Conservation (phyloP, 2,113 vertebrate species). For the Desmodus rotundus region DNA sequence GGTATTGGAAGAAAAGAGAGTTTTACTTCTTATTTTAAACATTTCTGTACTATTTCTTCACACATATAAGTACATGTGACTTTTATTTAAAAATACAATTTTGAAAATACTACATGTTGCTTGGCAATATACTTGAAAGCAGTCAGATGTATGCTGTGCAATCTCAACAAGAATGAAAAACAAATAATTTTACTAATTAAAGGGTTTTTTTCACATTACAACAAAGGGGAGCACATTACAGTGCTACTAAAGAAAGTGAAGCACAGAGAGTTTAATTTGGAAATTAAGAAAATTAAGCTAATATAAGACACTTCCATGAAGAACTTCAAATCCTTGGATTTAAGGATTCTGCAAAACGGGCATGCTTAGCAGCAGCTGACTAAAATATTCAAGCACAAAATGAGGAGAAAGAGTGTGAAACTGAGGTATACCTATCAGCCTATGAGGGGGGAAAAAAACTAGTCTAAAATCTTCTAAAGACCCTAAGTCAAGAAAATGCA, state of each 20-base stretch:
- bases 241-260: not conserved
- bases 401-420: not conserved
- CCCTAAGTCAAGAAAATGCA: not conserved
- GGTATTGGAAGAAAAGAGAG: not conserved
- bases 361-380: not conserved
- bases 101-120: not conserved
- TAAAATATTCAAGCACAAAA: not conserved
- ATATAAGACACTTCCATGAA: not conserved
- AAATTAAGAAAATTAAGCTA: not conserved
- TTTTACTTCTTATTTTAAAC: slow-evolving; percentile 25
- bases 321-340: not conserved
- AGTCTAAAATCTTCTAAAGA: slow-evolving; percentile 18
- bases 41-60: not conserved
- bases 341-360: not conserved
- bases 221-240: not conserved
- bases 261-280: not conserved
- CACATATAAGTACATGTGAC: not conserved
- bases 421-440: not conserved
- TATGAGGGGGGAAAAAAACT: not conserved
- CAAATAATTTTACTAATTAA: not conserved
- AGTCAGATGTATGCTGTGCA: not conserved
- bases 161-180: slow-evolving; percentile 7
- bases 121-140: not conserved
- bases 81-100: not conserved
- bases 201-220: not conserved